phyloP scores from a whole-genome alignment of 1,140 invertebrate species.

The Lanistes nyassanus region DNA sequence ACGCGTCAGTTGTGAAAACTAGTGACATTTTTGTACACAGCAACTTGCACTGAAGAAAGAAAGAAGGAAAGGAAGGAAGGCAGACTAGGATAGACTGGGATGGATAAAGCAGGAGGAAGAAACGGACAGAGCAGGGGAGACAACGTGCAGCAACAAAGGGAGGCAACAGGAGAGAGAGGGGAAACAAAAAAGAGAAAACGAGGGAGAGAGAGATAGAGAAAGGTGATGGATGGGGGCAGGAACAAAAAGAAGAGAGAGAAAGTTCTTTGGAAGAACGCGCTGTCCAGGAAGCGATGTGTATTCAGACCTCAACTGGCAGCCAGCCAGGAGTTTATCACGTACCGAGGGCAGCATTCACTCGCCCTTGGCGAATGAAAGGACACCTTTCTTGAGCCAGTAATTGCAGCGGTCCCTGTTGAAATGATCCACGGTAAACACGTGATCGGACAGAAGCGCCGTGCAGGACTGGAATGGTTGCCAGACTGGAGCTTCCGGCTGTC shows the following conservation, averaged over 20 bases:
- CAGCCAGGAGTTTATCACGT: not conserved
- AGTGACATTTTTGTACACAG: too few relatives aligned
- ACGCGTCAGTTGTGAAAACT: too few relatives aligned
- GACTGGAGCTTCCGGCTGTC: constrained; percentile 31
- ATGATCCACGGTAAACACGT: constrained; percentile 7
- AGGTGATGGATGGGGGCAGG: not conserved
- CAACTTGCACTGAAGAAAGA: too few relatives aligned
- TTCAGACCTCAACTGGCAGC: not conserved
- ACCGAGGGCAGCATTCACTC: constrained; percentile 3
- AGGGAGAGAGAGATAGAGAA: not conserved
- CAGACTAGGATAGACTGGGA: too few relatives aligned
- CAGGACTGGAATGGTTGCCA: constrained; percentile 36
- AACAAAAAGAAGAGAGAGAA: not conserved
- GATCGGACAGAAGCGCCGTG: constrained; percentile 30
- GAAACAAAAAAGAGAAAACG: not conserved
- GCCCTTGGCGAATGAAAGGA: constrained; percentile 20
- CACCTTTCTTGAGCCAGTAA: constrained; percentile 26
- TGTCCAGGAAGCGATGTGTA: not conserved
- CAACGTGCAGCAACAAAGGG: not conserved
- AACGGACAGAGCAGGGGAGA: not conserved
- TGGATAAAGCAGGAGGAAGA: not conserved
- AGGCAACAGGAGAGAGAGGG: not conserved
- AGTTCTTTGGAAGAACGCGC: not conserved
- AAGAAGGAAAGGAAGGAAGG: too few relatives aligned
- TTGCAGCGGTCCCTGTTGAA: constrained; percentile 26